Conservation (phyloP, 2,888 invertebrate genomes). For the Campoletis raptor region DNA sequence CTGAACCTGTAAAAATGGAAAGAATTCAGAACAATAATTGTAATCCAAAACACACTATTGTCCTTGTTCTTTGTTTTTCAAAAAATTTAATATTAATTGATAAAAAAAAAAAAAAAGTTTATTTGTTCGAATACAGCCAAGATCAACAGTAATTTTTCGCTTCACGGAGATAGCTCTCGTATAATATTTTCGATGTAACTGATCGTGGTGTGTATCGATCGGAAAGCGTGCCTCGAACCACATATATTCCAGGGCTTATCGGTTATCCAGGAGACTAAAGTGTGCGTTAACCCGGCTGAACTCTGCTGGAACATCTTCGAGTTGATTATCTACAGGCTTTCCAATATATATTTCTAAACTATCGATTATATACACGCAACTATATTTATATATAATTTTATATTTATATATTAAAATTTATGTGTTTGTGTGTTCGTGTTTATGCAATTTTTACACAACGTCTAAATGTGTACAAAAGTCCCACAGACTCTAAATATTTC, state of each 20-base stretch:
- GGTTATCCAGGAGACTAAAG: slow-evolving; percentile 12
- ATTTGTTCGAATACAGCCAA: not conserved
- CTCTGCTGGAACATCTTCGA: slow-evolving; percentile 33
- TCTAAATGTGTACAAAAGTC: not conserved
- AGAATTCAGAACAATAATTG: not conserved
- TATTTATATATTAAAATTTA: not conserved
- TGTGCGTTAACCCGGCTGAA: slow-evolving; percentile 15
- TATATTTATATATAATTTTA: not conserved
- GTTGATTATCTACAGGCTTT: slow-evolving; percentile 39
- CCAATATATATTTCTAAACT: slow-evolving; percentile 28
- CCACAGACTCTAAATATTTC: not conserved
- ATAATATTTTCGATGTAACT: not conserved
- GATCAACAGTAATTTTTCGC: not conserved
- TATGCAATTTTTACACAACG: not conserved
- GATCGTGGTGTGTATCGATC: slow-evolving; percentile 19
- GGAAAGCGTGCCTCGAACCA: slow-evolving; percentile 15
- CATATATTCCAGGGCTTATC: slow-evolving; percentile 24
- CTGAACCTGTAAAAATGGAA: not conserved
- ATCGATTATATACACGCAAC: not conserved
- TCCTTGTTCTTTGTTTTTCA: not conserved
- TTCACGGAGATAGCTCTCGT: not conserved
- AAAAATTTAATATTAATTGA: not conserved
- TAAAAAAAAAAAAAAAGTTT: not conserved
- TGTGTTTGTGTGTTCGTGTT: not conserved
- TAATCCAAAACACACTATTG: not conserved